Base-by-base conservation (phyloP, 2,888 invertebrate species). In the Coelopa pilipes region DNA sequence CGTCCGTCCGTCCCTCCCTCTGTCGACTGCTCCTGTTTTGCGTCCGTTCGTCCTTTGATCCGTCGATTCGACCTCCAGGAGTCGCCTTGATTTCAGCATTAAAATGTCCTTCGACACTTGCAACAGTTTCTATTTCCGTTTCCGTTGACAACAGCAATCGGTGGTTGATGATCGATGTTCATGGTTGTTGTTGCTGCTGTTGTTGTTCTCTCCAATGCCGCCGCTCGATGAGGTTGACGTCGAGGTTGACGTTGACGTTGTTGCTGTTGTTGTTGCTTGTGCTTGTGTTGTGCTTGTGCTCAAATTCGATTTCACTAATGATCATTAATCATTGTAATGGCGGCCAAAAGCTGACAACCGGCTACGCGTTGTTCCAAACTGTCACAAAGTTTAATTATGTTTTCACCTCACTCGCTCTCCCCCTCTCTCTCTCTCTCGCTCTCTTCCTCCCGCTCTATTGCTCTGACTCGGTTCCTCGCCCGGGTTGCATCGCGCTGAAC, bases 291-390 rank as follows among this genome's bases (percentile, higher is more conserved):
- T 53, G 3, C 0, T n/a, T 62, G n/a, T 62, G 62, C 34, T 7
- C 34, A 34, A 66, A 66, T 66, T 66, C 66, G 66, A 66, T 66
- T 66, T 24, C 13, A 24, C 66, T 66, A 66, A 66, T 66, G 50
- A 49, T 24, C 50, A 66, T 66, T 66, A 66, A 66, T 66, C 66
- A 66, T 13, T 66, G 49, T 50, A 66, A 66, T 66, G 66, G 21
- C 50, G 50, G 15, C 66, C 50, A 66, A 66, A 24, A 62, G n/a
- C 53, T 53, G 53, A 13, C 53, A 53, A 5, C 53, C 53, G 53
- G 34, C 34, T 34, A 34, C 34, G 34, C 34, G 2, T 34, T 34
- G 34, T 34, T 9, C 3, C 53, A 15, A 53, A 53, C 15, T 53
- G 53, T 53, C 53, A 53, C 53, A 53, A 53, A 53, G 53, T 53